Percentiles rank a stretch among this genome's conserved stretches.
Evolutionary conservation across 2,888 invertebrate species (phyloP).

Genomic region (Amphipoea lucens): DNA sequence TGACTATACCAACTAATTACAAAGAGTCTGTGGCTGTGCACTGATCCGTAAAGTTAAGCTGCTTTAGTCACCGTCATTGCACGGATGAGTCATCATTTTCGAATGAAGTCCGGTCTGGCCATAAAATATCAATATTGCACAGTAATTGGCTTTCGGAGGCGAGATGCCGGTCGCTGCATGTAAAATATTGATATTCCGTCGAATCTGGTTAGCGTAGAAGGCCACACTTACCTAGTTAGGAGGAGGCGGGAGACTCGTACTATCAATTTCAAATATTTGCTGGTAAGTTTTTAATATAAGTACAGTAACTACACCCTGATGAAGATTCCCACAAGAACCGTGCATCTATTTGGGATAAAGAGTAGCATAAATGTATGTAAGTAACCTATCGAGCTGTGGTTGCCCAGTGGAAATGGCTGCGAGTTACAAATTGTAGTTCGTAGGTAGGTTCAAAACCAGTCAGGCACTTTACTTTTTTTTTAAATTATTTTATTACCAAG

Average conservation of each 20-base stretch:
- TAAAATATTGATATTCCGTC: slow-evolving; percentile 41
- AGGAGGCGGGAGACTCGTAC: background rate
- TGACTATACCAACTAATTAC: background rate
- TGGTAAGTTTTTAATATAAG: background rate
- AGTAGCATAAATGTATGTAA: too few species aligned
- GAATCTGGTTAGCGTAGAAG: slow-evolving; percentile 11
- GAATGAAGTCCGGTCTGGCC: slow-evolving; percentile 11
- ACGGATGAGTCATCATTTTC: slow-evolving; percentile 23
- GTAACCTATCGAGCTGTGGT: too few species aligned
- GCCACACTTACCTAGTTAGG: background rate
- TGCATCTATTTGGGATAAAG: background rate
- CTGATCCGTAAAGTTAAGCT: background rate
- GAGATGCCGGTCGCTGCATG: slow-evolving; percentile 17
- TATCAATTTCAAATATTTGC: slow-evolving; percentile 26
- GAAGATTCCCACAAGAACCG: background rate
- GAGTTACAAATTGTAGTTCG: too few species aligned
- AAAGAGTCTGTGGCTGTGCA: background rate
- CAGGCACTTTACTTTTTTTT: too few species aligned
- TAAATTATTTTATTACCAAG: too few species aligned
- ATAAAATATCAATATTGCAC: slow-evolving; percentile 40
- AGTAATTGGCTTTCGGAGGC: slow-evolving; percentile 14
- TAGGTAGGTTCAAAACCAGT: too few species aligned
- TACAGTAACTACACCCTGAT: background rate
- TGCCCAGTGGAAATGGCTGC: too few species aligned
- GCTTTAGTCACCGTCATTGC: background rate